Evolutionary conservation across 2,113 vertebrate species (phyloP).

Genomic region (Brienomyrus brachyistius): DNA sequence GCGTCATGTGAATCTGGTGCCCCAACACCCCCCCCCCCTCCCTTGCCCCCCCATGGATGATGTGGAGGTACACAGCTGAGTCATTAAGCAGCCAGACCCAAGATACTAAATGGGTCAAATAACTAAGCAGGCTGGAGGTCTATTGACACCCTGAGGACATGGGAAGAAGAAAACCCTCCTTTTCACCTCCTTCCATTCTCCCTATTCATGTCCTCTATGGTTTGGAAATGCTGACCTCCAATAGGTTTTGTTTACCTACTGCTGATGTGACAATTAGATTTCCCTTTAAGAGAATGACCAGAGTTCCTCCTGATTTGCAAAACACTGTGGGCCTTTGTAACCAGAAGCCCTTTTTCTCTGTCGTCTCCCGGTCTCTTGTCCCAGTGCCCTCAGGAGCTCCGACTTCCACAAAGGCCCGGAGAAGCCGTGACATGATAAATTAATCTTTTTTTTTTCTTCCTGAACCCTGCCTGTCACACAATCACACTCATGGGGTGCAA

Average conservation of each 20-base stretch:
- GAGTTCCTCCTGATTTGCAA: conserved; percentile 3
- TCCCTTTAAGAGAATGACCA: neutral
- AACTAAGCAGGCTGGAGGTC: neutral
- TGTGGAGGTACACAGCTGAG: neutral
- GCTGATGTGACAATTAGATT: neutral
- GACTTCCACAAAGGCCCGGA: neutral
- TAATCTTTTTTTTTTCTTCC: neutral
- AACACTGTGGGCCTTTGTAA: neutral
- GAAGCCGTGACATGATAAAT: neutral
- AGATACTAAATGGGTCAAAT: neutral
- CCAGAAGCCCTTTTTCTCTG: neutral
- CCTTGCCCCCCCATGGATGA: neutral
- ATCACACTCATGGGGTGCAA: neutral
- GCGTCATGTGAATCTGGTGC: neutral
- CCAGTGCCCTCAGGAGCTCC: neutral
- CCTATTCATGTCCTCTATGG: neutral
- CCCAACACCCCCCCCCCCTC: neutral
- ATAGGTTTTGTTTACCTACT: neutral
- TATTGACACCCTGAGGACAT: neutral
- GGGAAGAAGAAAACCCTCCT: neutral
- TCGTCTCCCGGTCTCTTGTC: neutral
- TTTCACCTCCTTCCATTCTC: neutral
- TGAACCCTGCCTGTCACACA: neutral
- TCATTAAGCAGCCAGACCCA: neutral
- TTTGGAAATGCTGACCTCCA: neutral